Conservation (phyloP, 2,797 vertebrate species). For the Catamblyrhynchus diadema region DNA sequence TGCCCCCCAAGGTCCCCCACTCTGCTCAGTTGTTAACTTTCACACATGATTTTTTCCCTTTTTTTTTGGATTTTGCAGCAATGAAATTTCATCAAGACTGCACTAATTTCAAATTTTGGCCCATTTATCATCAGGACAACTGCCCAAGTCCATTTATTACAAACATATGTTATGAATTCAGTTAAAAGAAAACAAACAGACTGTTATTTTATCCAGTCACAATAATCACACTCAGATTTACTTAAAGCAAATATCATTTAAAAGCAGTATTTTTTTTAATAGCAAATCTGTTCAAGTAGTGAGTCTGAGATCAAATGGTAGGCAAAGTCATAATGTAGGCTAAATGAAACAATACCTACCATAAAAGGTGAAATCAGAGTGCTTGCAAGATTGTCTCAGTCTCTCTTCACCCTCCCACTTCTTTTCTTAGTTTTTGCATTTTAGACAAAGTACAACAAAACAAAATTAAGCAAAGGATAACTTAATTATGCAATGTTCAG, state of each 20-base stretch:
- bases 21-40: background rate
- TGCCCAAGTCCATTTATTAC: constrained; percentile 33
- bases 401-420: background rate
- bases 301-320: constrained; percentile 21
- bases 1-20: background rate
- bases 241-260: constrained; percentile 45
- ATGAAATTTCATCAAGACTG: constrained; percentile 25
- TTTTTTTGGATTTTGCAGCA: background rate
- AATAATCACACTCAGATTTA: constrained; percentile 46
- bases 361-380: background rate
- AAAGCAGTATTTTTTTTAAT: constrained; percentile 4
- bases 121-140: constrained; percentile 26
- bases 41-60: background rate
- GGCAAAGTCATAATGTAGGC: background rate
- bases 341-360: background rate
- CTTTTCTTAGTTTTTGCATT: background rate
- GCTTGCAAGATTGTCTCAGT: background rate
- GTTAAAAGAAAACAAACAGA: constrained; percentile 62
- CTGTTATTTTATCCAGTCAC: constrained; percentile 51
- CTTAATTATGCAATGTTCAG: background rate
- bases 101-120: constrained; percentile 37
- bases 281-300: background rate
- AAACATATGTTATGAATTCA: constrained; percentile 55
- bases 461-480: background rate
- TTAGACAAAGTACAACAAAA: background rate